Evolutionary conservation across 2,888 invertebrate species (phyloP), one percentile per base, ranked within the genome.

Genomic region (Acholoe squamosa): DNA sequence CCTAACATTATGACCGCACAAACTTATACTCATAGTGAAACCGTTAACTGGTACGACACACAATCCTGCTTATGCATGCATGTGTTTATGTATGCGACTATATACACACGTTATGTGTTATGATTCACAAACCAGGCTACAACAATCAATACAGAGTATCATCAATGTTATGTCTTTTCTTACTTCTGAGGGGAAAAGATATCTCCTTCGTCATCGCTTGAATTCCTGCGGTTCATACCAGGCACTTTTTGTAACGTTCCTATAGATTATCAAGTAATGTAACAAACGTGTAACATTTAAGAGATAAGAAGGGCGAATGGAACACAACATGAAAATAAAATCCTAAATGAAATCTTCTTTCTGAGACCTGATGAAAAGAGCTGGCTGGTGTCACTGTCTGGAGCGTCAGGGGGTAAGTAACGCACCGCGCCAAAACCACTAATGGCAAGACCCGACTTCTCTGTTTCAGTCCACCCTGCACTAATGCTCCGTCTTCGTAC

Each of bases 161-260:
- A n/a, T 71, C 71, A n/a, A 25, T 71, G 61, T n/a, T 61, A n/a
- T 43, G 43, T 43, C 43, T 61, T n/a, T 61, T n/a, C n/a, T n/a
- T 61, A 19, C 61, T 61, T 61, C 61, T n/a, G 31, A 0, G 76
- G 80, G 22, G 80, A 80, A 43, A 80, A 80, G 22, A 33, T 80
- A 22, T 71, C 28, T n/a, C 28, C 33, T 76, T 25, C 19, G 31
- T 25, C n/a, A 34, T 76, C 43, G 19, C 16, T 43, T 80, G 10
- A 19, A 14, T 80, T 80, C 80, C 34, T 80, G 80, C 33, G 80
- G 34, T 80, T 80, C 80, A 80, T 34, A 80, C 80, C 80, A 80
- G 80, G 80, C 80, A 80, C 80, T 80, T 76, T 43, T 43, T 80
- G 43, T 80, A 80, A 34, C 80, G 10, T 80, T 80, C 80, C 80